phyloP scores from a whole-genome alignment of 2,797 vertebrate genomes.

The Acanthis flammea region DNA sequence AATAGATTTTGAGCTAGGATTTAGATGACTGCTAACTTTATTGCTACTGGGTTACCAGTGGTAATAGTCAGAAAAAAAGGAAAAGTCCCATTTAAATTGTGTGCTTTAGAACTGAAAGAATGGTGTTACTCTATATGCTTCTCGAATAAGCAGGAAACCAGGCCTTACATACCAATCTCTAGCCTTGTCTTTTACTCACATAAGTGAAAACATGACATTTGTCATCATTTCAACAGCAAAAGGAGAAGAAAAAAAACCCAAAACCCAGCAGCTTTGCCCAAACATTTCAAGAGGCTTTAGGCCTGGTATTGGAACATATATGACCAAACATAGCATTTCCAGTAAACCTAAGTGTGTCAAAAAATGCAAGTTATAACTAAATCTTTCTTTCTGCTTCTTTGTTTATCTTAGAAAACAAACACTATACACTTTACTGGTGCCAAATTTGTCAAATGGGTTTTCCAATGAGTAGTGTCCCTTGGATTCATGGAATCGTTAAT shows the following conservation, averaged over 20 bases:
- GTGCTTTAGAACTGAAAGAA: neutral
- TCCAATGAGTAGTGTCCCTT: neutral
- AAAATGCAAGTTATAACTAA: neutral
- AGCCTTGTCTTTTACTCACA: neutral
- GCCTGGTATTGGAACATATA: neutral
- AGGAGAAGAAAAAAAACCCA: neutral
- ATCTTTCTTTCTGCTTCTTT: neutral
- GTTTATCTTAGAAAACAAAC: neutral
- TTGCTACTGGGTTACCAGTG: neutral
- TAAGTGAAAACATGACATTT: neutral
- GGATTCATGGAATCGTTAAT: neutral
- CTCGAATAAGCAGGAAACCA: neutral
- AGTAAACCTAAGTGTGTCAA: neutral
- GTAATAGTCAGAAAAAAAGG: neutral
- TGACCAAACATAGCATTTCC: neutral
- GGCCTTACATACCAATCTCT: neutral
- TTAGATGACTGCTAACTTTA: neutral
- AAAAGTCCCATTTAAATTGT: neutral
- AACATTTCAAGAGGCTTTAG: neutral
- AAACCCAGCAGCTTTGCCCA: neutral
- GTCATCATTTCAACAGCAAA: neutral
- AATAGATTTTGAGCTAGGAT: neutral
- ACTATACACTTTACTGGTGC: neutral
- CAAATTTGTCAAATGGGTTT: neutral
- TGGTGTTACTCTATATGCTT: neutral